A percentile compares a stretch with the other conserved stretches of the same genome.
Conservation (phyloP, 2,113 vertebrate genomes). For the Laterallus jamaicensis region DNA sequence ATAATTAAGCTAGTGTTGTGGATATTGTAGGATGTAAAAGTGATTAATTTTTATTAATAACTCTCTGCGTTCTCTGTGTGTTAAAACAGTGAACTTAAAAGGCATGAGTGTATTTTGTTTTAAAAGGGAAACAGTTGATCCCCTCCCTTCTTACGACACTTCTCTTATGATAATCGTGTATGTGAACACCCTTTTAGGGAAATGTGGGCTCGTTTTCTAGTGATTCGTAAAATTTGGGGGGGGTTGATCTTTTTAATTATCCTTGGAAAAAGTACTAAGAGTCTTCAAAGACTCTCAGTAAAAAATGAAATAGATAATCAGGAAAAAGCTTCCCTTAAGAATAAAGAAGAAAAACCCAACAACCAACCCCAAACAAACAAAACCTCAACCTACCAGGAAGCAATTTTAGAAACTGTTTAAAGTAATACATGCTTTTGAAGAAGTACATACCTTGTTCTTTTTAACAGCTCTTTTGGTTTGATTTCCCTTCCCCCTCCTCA, state of each 20-base stretch:
- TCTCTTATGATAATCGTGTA: background rate
- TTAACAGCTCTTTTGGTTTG: background rate
- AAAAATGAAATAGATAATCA: background rate
- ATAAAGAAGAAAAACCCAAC: background rate
- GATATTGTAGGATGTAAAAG: background rate
- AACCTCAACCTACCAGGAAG: background rate
- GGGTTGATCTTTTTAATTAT: background rate
- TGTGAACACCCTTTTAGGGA: background rate
- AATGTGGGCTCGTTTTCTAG: background rate
- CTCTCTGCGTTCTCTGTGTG: background rate
- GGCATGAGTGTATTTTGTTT: background rate
- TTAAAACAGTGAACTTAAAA: background rate
- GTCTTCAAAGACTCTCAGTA: background rate
- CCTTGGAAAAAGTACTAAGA: background rate
- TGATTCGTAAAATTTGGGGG: background rate
- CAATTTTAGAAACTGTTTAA: background rate
- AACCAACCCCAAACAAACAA: background rate
- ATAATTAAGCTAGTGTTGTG: background rate
- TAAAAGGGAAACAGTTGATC: background rate
- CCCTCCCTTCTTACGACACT: background rate
- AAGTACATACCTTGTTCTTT: background rate
- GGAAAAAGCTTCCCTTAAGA: background rate
- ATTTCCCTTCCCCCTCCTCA: background rate
- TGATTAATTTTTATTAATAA: background rate
- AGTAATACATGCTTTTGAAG: background rate